Evolutionary conservation across 2,888 invertebrate genomes (phyloP), one percentile per base, ranked within the genome.

Genomic region (Dryococelus australis): DNA sequence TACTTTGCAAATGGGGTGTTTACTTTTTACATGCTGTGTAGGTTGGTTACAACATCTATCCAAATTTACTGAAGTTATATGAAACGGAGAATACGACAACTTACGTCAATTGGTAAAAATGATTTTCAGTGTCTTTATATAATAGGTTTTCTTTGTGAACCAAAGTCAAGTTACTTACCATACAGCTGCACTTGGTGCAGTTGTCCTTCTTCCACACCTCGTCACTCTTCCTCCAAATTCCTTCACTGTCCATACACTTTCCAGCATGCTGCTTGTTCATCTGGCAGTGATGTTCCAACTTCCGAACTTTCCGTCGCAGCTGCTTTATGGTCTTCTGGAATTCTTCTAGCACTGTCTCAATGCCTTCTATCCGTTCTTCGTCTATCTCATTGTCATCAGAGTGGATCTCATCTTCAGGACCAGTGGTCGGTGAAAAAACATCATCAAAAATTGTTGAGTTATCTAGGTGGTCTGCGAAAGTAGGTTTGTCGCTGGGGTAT

Each of bases 321-420:
- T 93, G 93, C 89, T 93, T 93, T 27, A 95, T 91, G 84, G 93
- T 93, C 89, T 93, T 93, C 88, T 94, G 93, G 90, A 95, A 93
- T 87, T 92, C 92, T 85, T 92, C 92, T 83, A 95, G 92, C 4
- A 93, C 91, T 78, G 92, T 93, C 90, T 95, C 94, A 87, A 95
- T 91, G 12, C 94, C 94, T 88, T 93, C 92, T 43, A 94, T 91
- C 87, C 93, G 91, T 88, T 93, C 92, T 89, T 93, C 93, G 81
- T 92, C 93, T 79, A 92, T 91, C 88, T 93, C 92, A 87, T 92
- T 90, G 85, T 90, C 88, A 51, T 47, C 81, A 26, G 43, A 0
- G 5, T 84, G 43, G 2, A 26, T 27, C 8, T 85, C 51, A 0
- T 51, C 27, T 20, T 79, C 28, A 27, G 35, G 84, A 24, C 84